phyloP scores from a whole-genome alignment of 2,888 invertebrate species.

The Antheraea yamamai region DNA sequence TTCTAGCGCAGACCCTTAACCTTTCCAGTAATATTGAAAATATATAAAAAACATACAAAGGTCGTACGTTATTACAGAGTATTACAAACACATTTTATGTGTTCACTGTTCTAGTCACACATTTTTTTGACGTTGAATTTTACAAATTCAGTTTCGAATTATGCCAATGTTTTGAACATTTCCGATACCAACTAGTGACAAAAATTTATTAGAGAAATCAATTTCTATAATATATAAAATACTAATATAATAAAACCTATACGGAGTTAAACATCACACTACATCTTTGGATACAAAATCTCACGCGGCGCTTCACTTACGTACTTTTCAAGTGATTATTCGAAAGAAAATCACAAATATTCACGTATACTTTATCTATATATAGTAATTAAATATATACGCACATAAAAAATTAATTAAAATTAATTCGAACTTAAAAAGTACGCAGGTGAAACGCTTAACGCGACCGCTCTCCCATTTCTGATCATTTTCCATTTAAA shows the following conservation, averaged over 20 bases:
- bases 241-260: constrained; percentile 74
- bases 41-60: constrained; percentile 36
- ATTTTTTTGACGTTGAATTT: background rate
- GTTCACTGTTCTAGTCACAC: constrained; percentile 21
- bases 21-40: constrained; percentile 38
- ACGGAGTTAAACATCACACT: constrained; percentile 78
- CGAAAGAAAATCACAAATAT: background rate
- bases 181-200: constrained; percentile 61
- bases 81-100: constrained; percentile 28
- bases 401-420: background rate
- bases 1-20: constrained; percentile 39
- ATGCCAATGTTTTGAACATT: constrained; percentile 57
- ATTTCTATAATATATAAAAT: constrained; percentile 59
- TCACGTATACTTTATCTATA: background rate
- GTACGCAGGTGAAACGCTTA: background rate
- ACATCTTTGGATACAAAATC: constrained; percentile 79
- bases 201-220: constrained; percentile 69
- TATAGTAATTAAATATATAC: background rate
- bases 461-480: background rate
- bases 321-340: constrained; percentile 22
- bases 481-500: background rate
- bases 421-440: background rate
- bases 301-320: constrained; percentile 46
- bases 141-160: constrained; percentile 64
- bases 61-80: constrained; percentile 30